Evolutionary conservation across 2,113 vertebrate genomes (phyloP), one percentile per base, ranked within the genome.

Genomic region (Coracopsis vasa): DNA sequence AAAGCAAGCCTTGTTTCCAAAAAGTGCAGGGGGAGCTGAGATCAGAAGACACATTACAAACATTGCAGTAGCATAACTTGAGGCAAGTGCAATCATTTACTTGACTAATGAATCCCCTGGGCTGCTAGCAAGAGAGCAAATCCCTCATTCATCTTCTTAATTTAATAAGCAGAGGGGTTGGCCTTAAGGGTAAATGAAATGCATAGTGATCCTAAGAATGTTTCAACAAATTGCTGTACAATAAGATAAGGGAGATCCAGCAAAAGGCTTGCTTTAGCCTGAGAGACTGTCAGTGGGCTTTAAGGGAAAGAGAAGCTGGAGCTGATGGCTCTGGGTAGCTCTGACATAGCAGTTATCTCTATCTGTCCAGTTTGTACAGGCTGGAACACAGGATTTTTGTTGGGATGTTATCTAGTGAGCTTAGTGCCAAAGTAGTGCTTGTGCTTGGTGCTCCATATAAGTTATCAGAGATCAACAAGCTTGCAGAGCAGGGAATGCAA

Each of bases 41-140:
- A 93, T 96, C 95, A 95, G 95, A 96, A 96, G 94, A 94, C 85
- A 70, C n/a, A 51, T 95, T 97, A 93, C 92, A 96, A 96, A 97
- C 88, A 94, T 86, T 96, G 80, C 96, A 94, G 96, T 97, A 98
- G 96, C 87, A 74, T 86, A 96, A 93, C 88, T 96, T 86, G 92
- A 97, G 94, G 92, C 95, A 95, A 97, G 85, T 93, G 84, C 94
- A 97, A 91, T 97, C 82, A 92, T 96, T 97, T 96, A 96, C 95
- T 95, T 95, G 95, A 94, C 92, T 97, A 97, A 97, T 97, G 95
- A 97, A 95, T 98, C 96, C 88, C 80, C 50, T 82, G 96, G 96
- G 95, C 88, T 95, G 85, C 91, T 92, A 96, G 95, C 86, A 96
- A 84, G 97, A 96, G 82, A 92, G 53, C 62, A 82, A 93, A 92